phyloP scores from a whole-genome alignment of 2,113 vertebrate species.

The Psittacula cyanocephala region DNA sequence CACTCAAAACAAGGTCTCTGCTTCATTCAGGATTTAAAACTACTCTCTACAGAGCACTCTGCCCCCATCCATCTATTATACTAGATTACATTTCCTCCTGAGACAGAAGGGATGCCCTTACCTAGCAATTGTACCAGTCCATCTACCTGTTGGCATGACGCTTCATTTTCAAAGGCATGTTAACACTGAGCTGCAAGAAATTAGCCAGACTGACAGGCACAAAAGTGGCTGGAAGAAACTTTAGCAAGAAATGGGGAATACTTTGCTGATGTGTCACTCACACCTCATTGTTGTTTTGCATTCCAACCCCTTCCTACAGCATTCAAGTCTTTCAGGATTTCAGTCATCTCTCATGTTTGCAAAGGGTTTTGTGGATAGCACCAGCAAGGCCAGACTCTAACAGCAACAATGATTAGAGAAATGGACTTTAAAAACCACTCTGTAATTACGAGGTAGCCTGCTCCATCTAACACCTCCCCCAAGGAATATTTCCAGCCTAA shows the following conservation, averaged over 20 bases:
- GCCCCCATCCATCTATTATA: neutral
- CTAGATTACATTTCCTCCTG: neutral
- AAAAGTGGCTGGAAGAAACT: neutral
- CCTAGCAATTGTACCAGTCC: neutral
- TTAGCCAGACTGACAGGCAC: neutral
- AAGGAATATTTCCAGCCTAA: neutral
- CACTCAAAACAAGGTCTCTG: neutral
- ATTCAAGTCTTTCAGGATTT: neutral
- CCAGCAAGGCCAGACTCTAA: neutral
- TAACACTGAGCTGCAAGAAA: neutral
- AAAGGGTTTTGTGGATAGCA: neutral
- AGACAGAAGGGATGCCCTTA: neutral
- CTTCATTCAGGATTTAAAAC: neutral
- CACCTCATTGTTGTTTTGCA: neutral
- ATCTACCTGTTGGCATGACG: neutral
- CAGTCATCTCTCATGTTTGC: neutral
- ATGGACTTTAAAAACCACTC: neutral
- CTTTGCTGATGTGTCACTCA: neutral
- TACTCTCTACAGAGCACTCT: neutral
- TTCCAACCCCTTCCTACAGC: neutral
- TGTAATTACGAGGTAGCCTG: neutral
- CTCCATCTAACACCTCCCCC: neutral
- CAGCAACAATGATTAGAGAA: neutral
- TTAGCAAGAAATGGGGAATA: neutral
- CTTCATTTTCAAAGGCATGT: neutral